A percentile compares a stretch with the other conserved stretches of the same genome.
phyloP scores from a whole-genome alignment of 2,888 invertebrate species.

The Andrena minutula region DNA sequence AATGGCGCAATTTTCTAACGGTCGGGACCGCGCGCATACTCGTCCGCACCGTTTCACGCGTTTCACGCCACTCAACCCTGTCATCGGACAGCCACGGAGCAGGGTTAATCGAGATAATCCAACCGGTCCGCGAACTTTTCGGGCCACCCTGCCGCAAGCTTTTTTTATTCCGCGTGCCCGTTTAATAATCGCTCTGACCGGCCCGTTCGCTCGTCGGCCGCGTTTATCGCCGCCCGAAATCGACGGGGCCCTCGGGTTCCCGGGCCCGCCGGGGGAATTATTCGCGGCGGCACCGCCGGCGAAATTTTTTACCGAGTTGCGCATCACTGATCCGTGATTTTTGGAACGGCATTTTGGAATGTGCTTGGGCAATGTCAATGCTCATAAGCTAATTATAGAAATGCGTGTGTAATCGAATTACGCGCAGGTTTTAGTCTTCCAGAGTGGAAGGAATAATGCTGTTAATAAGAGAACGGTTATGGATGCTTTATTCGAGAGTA shows the following conservation, averaged over 20 bases:
- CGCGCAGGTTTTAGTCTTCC: slow-evolving; percentile 30
- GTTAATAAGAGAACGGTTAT: slow-evolving; percentile 25
- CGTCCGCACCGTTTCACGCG: slow-evolving; percentile 46
- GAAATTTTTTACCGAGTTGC: slow-evolving; percentile 14
- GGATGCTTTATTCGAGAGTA: neutral
- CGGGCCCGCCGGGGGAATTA: neutral
- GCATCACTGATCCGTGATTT: slow-evolving; percentile 40
- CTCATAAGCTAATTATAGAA: slow-evolving; percentile 55
- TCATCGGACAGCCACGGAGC: slow-evolving; percentile 57
- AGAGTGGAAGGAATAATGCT: slow-evolving; percentile 17
- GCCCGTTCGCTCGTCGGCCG: neutral
- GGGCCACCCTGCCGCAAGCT: neutral
- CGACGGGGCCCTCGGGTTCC: too few species aligned
- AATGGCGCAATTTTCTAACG: slow-evolving; percentile 76
- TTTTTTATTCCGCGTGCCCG: slow-evolving; percentile 1
- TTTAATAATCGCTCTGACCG: neutral
- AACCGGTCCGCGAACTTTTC: neutral
- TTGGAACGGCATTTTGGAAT: slow-evolving; percentile 48
- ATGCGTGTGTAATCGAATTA: slow-evolving; percentile 48
- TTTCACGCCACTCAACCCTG: slow-evolving; percentile 53
- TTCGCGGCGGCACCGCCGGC: neutral
- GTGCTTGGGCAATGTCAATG: slow-evolving; percentile 38
- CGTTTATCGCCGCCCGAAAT: neutral
- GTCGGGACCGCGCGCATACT: slow-evolving; percentile 66
- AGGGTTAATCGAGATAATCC: slow-evolving; percentile 42